Conservation (phyloP, 2,113 vertebrate species). For the Polyodon spathula region DNA sequence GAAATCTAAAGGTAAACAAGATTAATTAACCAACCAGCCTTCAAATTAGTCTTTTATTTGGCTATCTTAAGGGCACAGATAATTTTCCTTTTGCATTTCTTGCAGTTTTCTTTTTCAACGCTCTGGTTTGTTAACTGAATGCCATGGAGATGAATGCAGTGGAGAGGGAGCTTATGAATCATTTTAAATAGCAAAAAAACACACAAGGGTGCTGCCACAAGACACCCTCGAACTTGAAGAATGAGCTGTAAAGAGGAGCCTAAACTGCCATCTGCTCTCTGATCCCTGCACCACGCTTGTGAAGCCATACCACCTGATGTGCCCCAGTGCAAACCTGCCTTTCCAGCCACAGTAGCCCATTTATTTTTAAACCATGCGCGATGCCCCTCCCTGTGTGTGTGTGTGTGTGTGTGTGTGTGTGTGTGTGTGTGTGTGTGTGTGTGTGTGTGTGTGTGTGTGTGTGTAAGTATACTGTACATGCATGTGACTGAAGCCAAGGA, state of each 20-base stretch:
- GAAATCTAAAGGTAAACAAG: too few relatives aligned
- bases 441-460: background rate
- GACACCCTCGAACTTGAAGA: background rate
- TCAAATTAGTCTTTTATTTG: too few relatives aligned
- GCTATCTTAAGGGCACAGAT: too few relatives aligned
- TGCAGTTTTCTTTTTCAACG: too few relatives aligned
- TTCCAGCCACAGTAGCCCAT: constrained; percentile 1
- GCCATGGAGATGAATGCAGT: too few relatives aligned
- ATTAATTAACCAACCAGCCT: too few relatives aligned
- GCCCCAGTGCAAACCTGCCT: background rate
- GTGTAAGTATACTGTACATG: too few relatives aligned
- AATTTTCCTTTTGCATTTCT: too few relatives aligned
- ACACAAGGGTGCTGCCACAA: background rate
- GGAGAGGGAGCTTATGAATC: too few relatives aligned
- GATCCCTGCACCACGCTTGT: background rate
- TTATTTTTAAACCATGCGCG: background rate
- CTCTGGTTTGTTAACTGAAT: too few relatives aligned
- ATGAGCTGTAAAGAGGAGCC: background rate
- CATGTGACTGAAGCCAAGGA: too few relatives aligned
- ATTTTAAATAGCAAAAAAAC: background rate
- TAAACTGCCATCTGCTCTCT: constrained; percentile 5
- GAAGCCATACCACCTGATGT: background rate
- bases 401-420: background rate
- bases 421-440: background rate
- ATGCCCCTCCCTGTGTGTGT: background rate